Percentiles rank a stretch among this genome's conserved stretches.
phyloP scores from a whole-genome alignment of 2,797 vertebrate species.

The Remorina albescens region DNA sequence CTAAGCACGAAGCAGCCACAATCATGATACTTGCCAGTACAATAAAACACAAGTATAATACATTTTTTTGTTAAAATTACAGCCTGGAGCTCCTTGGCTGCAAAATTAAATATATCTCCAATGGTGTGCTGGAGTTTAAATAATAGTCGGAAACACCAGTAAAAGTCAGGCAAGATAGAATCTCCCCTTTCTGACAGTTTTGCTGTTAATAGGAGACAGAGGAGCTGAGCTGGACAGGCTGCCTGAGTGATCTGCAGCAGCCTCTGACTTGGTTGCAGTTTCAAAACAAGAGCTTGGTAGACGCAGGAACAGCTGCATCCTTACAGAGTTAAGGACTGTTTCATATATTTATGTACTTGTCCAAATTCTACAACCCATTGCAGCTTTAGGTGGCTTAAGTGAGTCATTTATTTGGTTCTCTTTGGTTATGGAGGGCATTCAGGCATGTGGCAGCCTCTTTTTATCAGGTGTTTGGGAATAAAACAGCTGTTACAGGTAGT shows the following conservation, averaged over 20 bases:
- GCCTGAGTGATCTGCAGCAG: constrained; percentile 29
- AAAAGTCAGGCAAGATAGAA: neutral
- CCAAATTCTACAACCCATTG: neutral
- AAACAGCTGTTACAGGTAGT: neutral
- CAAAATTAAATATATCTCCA: neutral
- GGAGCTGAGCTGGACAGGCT: constrained; percentile 4
- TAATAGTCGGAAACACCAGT: neutral
- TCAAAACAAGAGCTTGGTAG: constrained; percentile 18
- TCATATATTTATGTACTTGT: neutral
- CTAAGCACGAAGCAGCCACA: too few species aligned
- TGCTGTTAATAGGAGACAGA: constrained; percentile 32
- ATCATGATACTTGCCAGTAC: neutral
- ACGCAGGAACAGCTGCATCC: constrained; percentile 14
- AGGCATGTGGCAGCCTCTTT: neutral
- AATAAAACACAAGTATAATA: neutral
- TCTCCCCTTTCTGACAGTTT: constrained; percentile 45
- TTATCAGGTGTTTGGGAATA: neutral
- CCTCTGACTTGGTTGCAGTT: constrained; percentile 14
- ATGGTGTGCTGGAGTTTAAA: neutral
- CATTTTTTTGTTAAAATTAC: neutral
- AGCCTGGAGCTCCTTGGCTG: neutral
- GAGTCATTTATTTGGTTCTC: neutral
- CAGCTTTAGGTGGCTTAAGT: neutral
- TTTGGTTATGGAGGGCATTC: neutral
- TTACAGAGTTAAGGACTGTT: neutral